phyloP scores from a whole-genome alignment of 2,113 vertebrate species.

The Acrocephalus arundinaceus region DNA sequence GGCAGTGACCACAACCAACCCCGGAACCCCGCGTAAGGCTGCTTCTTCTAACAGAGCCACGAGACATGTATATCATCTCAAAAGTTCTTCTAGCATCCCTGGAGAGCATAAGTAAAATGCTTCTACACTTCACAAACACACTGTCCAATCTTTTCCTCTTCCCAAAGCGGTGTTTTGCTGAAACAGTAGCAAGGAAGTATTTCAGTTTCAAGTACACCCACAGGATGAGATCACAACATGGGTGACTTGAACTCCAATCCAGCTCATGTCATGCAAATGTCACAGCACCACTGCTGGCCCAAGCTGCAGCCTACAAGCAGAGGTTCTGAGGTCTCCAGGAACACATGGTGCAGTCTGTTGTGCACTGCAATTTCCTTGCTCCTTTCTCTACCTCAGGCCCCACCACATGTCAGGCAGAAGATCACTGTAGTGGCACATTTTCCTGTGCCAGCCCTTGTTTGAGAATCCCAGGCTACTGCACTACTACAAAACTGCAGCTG shows the following conservation, averaged over 20 bases:
- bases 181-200: not conserved
- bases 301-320: not conserved
- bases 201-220: not conserved
- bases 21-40: accelerated
- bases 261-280: not conserved
- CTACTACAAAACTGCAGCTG: not conserved
- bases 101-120: not conserved
- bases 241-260: not conserved
- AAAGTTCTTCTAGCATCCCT: not conserved
- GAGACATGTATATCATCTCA: accelerated
- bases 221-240: not conserved
- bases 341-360: accelerated
- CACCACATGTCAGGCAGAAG: not conserved
- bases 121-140: not conserved
- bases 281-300: not conserved
- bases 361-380: not conserved
- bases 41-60: not conserved
- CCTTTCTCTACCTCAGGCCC: not conserved
- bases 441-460: not conserved
- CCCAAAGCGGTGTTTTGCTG: not conserved
- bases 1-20: not conserved
- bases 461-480: not conserved
- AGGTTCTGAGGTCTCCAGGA: not conserved
- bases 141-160: not conserved
- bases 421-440: not conserved